Evolutionary conservation across 2,113 vertebrate genomes (phyloP).

Genomic region (Ranitomeya imitator): DNA sequence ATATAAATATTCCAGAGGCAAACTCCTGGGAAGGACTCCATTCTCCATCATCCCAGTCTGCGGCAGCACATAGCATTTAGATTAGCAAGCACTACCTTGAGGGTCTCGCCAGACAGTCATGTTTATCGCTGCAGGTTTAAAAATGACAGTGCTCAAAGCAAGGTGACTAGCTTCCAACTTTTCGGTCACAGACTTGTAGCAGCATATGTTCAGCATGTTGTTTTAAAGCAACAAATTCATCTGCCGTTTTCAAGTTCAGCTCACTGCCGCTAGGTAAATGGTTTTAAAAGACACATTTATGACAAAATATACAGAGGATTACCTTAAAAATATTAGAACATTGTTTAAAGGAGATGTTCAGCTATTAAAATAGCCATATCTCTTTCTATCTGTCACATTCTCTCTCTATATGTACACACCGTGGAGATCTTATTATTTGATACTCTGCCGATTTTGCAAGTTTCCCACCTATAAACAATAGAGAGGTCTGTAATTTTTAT

Average conservation of each 20-base stretch:
- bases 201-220: slow-evolving; percentile 32
- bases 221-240: neutral
- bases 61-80: neutral
- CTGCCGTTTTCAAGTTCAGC: neutral
- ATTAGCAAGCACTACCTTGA: slow-evolving; percentile 18
- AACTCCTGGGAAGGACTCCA: slow-evolving; percentile 30
- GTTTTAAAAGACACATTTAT: neutral
- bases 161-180: slow-evolving; percentile 9
- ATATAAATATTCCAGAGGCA: slow-evolving; percentile 40
- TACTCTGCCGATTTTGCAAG: too few species aligned
- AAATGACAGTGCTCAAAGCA: slow-evolving; percentile 44
- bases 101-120: slow-evolving; percentile 18
- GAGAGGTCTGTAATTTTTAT: too few species aligned
- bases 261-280: neutral
- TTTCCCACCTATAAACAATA: too few species aligned
- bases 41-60: neutral
- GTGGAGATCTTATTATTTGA: too few species aligned
- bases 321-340: too few species aligned
- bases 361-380: too few species aligned
- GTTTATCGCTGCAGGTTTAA: slow-evolving; percentile 9
- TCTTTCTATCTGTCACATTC: too few species aligned
- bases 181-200: slow-evolving; percentile 34
- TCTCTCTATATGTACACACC: too few species aligned
- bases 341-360: too few species aligned
- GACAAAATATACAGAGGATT: neutral